phyloP scores from a whole-genome alignment of 2,888 invertebrate genomes.

The Amblyjoppa proteus region DNA sequence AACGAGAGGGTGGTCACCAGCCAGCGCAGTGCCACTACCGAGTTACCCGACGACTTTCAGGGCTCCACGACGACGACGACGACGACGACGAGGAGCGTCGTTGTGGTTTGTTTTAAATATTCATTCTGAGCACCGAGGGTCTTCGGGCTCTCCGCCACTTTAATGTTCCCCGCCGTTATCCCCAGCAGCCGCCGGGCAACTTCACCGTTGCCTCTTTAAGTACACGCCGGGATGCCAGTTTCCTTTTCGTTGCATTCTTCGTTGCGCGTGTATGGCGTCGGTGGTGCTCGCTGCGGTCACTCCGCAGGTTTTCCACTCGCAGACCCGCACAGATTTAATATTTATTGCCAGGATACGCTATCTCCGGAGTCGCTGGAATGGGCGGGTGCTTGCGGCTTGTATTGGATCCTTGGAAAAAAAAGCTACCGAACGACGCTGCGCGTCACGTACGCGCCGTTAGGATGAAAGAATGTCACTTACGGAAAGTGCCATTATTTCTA shows the following conservation, averaged over 20 bases:
- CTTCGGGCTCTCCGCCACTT: conserved; percentile 71
- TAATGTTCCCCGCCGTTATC: conserved; percentile 75
- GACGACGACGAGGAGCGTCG: conserved; percentile 51
- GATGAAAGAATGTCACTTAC: conserved; percentile 38
- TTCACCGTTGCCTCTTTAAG: conserved; percentile 75
- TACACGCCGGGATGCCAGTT: conserved; percentile 69
- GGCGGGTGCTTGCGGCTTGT: background rate
- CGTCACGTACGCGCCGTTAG: conserved; percentile 34
- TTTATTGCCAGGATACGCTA: conserved; percentile 70
- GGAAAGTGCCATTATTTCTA: conserved; percentile 33
- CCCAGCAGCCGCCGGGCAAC: conserved; percentile 60
- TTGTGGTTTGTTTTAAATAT: conserved; percentile 80
- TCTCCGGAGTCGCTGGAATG: conserved; percentile 15
- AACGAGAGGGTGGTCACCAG: conserved; percentile 16
- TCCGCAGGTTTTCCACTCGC: conserved; percentile 25
- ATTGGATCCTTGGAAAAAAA: background rate
- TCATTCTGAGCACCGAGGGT: conserved; percentile 76
- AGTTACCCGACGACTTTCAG: conserved; percentile 49
- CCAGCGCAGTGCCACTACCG: conserved; percentile 14
- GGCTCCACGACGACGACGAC: conserved; percentile 30
- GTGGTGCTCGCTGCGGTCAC: conserved; percentile 34
- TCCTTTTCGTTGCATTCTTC: conserved; percentile 34
- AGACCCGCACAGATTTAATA: conserved; percentile 74
- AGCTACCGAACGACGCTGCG: background rate
- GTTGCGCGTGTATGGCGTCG: conserved; percentile 14